Conservation (phyloP, 2,888 invertebrate genomes). For the Nymphalis polychloros region DNA sequence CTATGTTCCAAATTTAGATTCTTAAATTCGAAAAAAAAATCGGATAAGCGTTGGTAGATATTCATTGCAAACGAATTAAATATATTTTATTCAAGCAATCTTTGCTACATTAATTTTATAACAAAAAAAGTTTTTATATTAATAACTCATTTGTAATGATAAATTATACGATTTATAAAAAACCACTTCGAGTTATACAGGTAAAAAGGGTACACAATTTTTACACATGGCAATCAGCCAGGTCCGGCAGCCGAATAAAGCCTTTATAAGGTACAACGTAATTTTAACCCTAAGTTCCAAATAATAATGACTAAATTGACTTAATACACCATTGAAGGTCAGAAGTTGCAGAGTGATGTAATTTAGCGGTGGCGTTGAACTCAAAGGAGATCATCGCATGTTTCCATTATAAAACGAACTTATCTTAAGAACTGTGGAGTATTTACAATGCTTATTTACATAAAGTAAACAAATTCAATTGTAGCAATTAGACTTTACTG, state of each 20-base stretch:
- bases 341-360: conserved; percentile 40
- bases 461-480: conserved; percentile 1
- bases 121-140: background rate
- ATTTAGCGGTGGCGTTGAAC: conserved; percentile 39
- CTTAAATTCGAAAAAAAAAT: no score
- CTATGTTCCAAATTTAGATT: no score
- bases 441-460: background rate
- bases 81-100: no score
- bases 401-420: conserved; percentile 19
- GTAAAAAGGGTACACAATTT: background rate
- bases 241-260: background rate
- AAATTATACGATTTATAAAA: background rate
- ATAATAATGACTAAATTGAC: conserved; percentile 10
- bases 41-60: no score
- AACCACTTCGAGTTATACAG: background rate
- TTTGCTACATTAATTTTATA: no score
- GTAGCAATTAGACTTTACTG: no score
- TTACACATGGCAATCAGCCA: background rate
- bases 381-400: conserved; percentile 34
- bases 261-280: conserved; percentile 5
- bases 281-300: conserved; percentile 43
- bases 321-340: conserved; percentile 31
- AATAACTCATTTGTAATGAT: background rate
- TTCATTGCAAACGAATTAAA: no score
- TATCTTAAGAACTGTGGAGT: conserved; percentile 7